Percentiles rank a stretch among this genome's conserved stretches.
These are phyloP conservation scores for Idris sp. DNA, from an alignment of 1,140 invertebrate genomes.

Conservation along the genomic window DNA sequence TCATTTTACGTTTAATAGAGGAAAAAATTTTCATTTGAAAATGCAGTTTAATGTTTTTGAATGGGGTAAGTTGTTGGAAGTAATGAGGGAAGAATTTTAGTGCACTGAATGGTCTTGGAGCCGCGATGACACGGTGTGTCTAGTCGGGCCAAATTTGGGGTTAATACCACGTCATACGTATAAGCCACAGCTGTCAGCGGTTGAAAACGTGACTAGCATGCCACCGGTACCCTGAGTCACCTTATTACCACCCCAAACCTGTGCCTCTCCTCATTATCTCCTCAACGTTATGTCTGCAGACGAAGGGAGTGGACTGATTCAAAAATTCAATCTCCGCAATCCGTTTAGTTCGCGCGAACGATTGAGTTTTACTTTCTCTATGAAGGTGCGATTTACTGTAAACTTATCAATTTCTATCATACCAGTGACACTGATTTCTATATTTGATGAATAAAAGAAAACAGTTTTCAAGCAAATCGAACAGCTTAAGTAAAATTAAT, in stretches of 20 bases:
- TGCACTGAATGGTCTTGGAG: slow-evolving; percentile 75
- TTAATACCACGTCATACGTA: slow-evolving; percentile 78
- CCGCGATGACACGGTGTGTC: slow-evolving; percentile 74
- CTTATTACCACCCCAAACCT: slow-evolving; percentile 75
- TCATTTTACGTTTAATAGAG: too few relatives aligned
- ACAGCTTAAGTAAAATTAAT: too few relatives aligned
- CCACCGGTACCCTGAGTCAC: slow-evolving; percentile 67
- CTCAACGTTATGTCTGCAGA: slow-evolving; percentile 72
- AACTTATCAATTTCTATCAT: neutral
- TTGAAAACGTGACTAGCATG: slow-evolving; percentile 78
- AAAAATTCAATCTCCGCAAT: slow-evolving; percentile 74
- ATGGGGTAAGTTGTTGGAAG: slow-evolving; percentile 7
- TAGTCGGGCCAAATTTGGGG: slow-evolving; percentile 76
- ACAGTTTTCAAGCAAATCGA: too few relatives aligned
- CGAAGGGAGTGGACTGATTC: slow-evolving; percentile 54
- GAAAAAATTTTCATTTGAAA: too few relatives aligned
- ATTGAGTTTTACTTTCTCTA: slow-evolving; percentile 27
- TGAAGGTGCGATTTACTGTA: slow-evolving; percentile 10
- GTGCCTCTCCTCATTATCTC: slow-evolving; percentile 77
- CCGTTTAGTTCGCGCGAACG: slow-evolving; percentile 47
- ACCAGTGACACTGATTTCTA: too few relatives aligned
- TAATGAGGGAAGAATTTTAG: slow-evolving; percentile 64
- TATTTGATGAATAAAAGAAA: too few relatives aligned
- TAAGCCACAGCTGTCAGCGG: slow-evolving; percentile 79
- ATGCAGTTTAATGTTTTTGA: too few relatives aligned